Evolutionary conservation across 2,797 vertebrate species (phyloP), one percentile per base, ranked within the genome.

Genomic region (Alcedo quadribrachys): DNA sequence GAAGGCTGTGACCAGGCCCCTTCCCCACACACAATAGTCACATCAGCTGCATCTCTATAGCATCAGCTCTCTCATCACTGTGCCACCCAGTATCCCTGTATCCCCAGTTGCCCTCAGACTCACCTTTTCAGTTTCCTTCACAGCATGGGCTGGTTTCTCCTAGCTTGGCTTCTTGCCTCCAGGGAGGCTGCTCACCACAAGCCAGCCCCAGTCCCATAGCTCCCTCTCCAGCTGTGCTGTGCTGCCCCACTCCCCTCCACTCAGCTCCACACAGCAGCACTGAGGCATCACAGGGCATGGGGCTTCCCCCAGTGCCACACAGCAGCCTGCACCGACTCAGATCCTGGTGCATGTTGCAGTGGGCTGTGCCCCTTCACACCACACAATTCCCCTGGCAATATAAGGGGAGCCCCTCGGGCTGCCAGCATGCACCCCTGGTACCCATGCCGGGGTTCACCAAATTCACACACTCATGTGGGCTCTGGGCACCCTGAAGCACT

Each of bases 321-420:
- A 66, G 73, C 65, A 50, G 11, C 81, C 48, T 0, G 0, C 25
- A 30, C 30, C 42, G 2, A 28, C 48, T 48, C 45, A n/a, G 43
- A 12, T 1, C 6, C 32, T 7, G 16, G 11, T 12, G 53, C 33
- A 17, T 7, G 0, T 8, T 19, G 42, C 16, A 2, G 10, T 51
- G 27, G 8, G 6, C 28, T 21, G 28, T 25, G 18, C 6, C 21
- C 21, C 7, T 20, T 8, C 7, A 0, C 16, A 3, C 12, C 2
- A 32, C 68, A 13, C 4, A 3, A 35, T 73, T 35, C 16, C 13
- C 30, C 30, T 6, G 24, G n/a, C 43, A 40, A 54, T 5, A 22
- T 2, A 1, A 18, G 20, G 12, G 3, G 9, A 37, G 2, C n/a
- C 30, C 22, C 10, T 0, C 0, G 1, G 21, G 4, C 19, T 33